Percentiles rank a stretch among this genome's conserved stretches.
Conservation (phyloP, 2,888 invertebrate species). For the Charanyca ferruginea region DNA sequence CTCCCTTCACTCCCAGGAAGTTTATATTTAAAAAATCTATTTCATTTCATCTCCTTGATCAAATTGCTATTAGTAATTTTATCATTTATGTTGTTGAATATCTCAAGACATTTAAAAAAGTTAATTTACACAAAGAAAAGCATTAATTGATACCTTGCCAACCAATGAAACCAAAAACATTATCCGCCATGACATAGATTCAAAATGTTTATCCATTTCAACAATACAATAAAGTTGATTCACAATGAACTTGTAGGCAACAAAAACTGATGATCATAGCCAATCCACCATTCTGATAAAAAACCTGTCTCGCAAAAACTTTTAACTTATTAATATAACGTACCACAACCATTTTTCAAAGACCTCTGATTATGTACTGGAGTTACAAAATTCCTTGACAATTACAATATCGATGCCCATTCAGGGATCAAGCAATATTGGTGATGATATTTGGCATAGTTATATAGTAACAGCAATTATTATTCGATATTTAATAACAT, state of each 20-base stretch:
- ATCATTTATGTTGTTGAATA: no score
- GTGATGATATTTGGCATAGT: conserved; percentile 69
- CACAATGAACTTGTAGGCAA: conserved; percentile 22
- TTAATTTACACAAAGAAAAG: not conserved
- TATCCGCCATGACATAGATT: conserved; percentile 30
- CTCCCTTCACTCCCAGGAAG: no score
- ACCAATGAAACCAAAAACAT: not conserved
- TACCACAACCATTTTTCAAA: conserved; percentile 56
- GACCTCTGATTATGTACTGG: conserved; percentile 55
- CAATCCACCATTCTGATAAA: no score
- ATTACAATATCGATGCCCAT: conserved; percentile 61
- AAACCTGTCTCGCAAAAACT: conserved; percentile 69
- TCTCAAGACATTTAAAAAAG: no score
- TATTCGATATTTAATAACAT: conserved; percentile 79
- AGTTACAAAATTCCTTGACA: conserved; percentile 36
- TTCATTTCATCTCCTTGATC: no score
- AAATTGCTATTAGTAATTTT: no score
- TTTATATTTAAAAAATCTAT: no score
- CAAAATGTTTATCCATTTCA: conserved; percentile 10
- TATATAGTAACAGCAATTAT: conserved; percentile 66
- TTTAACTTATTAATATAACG: conserved; percentile 63
- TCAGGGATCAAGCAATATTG: conserved; percentile 66
- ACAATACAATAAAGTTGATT: conserved; percentile 31
- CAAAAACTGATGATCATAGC: conserved; percentile 47
- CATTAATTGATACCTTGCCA: not conserved